Conservation (phyloP, 64 coral and sea anemone genomes). For the Montipora foliosa region DNA sequence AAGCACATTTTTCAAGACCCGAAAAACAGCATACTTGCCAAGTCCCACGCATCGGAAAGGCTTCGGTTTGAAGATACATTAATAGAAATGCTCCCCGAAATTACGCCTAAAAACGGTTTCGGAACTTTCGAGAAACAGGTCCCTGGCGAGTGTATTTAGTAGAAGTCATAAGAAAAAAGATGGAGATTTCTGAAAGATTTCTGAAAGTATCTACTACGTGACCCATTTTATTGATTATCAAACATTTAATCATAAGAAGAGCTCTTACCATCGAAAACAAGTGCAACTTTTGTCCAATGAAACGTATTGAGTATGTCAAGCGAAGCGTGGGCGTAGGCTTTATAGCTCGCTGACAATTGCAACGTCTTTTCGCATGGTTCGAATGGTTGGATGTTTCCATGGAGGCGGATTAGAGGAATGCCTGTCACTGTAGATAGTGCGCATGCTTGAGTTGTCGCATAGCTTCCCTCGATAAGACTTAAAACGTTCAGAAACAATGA, state of each 20-base stretch:
- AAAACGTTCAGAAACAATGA: neutral
- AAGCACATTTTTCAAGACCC: too few relatives aligned
- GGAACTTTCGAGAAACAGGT: too few relatives aligned
- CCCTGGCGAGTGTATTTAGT: too few relatives aligned
- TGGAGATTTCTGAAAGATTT: too few relatives aligned
- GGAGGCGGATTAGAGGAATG: constrained; percentile 48
- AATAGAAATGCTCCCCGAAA: too few relatives aligned
- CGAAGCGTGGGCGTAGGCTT: constrained; percentile 16
- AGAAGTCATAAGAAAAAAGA: too few relatives aligned
- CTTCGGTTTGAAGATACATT: too few relatives aligned
- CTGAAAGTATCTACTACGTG: too few relatives aligned
- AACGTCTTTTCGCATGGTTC: neutral
- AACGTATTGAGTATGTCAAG: constrained; percentile 28
- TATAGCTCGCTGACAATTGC: constrained; percentile 47
- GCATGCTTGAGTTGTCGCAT: neutral
- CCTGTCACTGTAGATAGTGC: constrained; percentile 16
- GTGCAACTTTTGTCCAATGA: constrained; percentile 24
- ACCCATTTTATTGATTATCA: too few relatives aligned
- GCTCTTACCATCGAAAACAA: constrained; percentile 35
- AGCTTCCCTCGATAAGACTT: neutral
- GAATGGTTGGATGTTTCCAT: neutral
- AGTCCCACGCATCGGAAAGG: too few relatives aligned
- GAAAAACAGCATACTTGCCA: too few relatives aligned
- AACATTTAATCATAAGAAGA: neutral
- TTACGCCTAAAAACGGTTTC: too few relatives aligned